phyloP scores from a whole-genome alignment of 2,113 vertebrate genomes.

The Ivindomyrus marchei region DNA sequence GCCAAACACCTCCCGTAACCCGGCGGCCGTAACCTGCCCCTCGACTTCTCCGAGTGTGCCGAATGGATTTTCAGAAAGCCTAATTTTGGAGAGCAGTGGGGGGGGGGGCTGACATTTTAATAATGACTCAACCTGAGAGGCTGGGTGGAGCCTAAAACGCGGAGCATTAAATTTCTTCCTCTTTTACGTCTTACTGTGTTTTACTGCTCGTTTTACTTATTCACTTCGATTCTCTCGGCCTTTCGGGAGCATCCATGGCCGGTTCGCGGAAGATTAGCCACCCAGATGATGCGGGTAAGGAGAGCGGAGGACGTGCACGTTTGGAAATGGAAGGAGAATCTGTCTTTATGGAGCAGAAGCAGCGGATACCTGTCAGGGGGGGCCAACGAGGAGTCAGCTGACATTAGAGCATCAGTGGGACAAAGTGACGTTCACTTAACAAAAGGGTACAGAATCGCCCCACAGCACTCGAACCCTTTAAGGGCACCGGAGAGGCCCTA shows the following conservation, averaged over 20 bases:
- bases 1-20: slow-evolving; percentile 39
- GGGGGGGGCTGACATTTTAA: background rate
- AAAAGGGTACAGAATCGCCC: background rate
- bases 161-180: background rate
- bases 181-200: background rate
- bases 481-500: background rate
- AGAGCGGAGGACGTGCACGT: background rate
- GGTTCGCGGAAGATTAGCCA: background rate
- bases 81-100: background rate
- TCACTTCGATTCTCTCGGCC: background rate
- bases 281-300: background rate
- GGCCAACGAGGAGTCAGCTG: background rate
- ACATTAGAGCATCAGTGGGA: background rate
- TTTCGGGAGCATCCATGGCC: background rate
- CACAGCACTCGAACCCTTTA: background rate
- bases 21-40: background rate
- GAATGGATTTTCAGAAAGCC: background rate
- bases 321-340: background rate
- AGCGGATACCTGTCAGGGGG: background rate
- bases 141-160: background rate
- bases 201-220: background rate
- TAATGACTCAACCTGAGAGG: background rate
- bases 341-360: background rate
- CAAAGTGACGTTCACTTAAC: background rate
- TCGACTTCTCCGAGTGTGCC: background rate